Evolutionary conservation across 1,140 invertebrate genomes (phyloP).

Genomic region (Drosophila murphyi): DNA sequence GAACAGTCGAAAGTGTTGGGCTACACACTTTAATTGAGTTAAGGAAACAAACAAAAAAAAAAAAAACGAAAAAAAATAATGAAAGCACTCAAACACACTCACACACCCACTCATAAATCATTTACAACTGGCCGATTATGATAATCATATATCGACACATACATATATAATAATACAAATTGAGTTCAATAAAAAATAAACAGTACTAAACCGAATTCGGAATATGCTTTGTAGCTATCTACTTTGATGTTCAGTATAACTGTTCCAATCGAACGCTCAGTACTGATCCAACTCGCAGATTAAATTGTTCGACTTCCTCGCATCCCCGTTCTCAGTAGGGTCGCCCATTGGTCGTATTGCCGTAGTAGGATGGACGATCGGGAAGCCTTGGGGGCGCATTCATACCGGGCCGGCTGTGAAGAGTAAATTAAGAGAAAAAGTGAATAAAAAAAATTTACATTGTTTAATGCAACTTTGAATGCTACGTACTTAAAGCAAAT

Average conservation of each 20-base stretch:
- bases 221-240: slow-evolving; percentile 9
- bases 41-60: slow-evolving; percentile 14
- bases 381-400: slow-evolving; percentile 77
- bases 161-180: slow-evolving; percentile 50
- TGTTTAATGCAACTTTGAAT: not conserved
- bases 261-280: slow-evolving; percentile 21
- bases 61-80: slow-evolving; percentile 9
- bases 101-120: not conserved
- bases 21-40: slow-evolving; percentile 35
- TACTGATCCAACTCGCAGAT: slow-evolving; percentile 18
- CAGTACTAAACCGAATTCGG: slow-evolving; percentile 12
- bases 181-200: slow-evolving; percentile 35
- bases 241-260: not conserved
- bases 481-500: slow-evolving; percentile 2
- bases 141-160: slow-evolving; percentile 1
- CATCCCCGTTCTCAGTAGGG: slow-evolving; percentile 38
- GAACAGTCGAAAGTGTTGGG: slow-evolving; percentile 43
- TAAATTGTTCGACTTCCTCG: not conserved
- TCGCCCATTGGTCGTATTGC: slow-evolving; percentile 73
- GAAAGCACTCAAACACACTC: slow-evolving; percentile 12
- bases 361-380: slow-evolving; percentile 73
- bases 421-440: not conserved
- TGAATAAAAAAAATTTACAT: not conserved
- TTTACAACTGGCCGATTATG: slow-evolving; percentile 1
- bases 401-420: slow-evolving; percentile 67